phyloP scores from a whole-genome alignment of 30 jellyfish, hydroid and myxozoan species.

The Mastigias papua region DNA sequence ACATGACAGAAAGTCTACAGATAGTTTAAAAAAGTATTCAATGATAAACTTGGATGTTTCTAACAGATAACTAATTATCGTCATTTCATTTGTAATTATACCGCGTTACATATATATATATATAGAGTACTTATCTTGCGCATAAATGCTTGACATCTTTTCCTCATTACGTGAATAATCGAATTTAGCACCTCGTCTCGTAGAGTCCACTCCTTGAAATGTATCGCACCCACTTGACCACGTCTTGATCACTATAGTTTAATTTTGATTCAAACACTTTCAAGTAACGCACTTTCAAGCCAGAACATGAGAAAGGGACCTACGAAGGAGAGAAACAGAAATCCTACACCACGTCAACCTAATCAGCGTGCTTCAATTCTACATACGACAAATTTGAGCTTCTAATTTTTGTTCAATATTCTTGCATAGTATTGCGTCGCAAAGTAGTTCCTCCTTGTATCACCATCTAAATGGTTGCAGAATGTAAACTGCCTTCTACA shows the following conservation, averaged over 20 bases:
- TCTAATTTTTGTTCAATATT: too few relatives aligned
- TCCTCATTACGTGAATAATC: neutral
- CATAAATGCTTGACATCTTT: neutral
- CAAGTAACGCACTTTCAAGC: constrained; percentile 96
- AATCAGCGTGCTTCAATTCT: too few relatives aligned
- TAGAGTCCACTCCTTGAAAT: constrained; percentile 97
- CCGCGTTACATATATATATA: neutral
- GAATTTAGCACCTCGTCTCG: constrained; percentile 91
- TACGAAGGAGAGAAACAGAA: constrained; percentile 4
- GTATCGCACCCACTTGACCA: constrained; percentile 98
- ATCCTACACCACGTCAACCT: too few relatives aligned
- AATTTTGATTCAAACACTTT: constrained; percentile 97
- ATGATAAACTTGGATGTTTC: neutral
- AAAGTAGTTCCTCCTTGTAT: too few relatives aligned
- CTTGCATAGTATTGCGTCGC: too few relatives aligned
- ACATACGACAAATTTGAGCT: too few relatives aligned
- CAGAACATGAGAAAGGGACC: constrained; percentile 99
- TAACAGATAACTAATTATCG: neutral
- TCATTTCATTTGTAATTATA: neutral
- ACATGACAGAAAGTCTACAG: neutral
- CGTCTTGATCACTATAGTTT: constrained; percentile 98
- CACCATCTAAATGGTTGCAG: too few relatives aligned
- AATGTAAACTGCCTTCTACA: too few relatives aligned
- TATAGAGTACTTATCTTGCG: neutral
- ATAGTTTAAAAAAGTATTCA: neutral